A percentile compares a stretch with the other conserved stretches of the same genome.
phyloP scores from a whole-genome alignment of 2,113 vertebrate genomes.

The Lichenostomus cassidix region DNA sequence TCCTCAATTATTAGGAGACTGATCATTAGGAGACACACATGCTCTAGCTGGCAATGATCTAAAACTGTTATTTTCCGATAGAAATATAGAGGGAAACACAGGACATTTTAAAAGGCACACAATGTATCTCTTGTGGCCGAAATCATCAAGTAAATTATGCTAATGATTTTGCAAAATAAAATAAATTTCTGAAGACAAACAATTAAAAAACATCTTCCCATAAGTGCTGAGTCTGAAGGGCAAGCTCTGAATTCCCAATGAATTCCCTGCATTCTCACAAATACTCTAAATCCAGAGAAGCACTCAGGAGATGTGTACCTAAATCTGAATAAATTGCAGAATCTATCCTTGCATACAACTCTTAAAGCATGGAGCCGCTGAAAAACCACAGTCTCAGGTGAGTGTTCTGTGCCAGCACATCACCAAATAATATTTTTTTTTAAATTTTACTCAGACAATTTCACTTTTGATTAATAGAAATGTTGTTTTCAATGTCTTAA shows the following conservation, averaged over 20 bases:
- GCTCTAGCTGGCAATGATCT: background rate
- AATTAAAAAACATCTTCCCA: background rate
- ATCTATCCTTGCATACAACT: background rate
- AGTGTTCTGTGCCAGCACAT: background rate
- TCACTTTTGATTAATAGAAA: background rate
- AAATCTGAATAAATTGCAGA: background rate
- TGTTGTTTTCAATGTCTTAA: background rate
- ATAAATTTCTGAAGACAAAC: background rate
- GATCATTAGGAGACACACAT: background rate
- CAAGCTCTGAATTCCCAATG: background rate
- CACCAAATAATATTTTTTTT: background rate
- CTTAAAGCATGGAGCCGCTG: background rate
- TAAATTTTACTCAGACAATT: background rate
- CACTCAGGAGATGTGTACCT: background rate
- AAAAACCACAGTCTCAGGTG: no score
- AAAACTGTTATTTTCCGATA: background rate
- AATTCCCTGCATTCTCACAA: background rate
- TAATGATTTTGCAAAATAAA: background rate
- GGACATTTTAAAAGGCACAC: background rate
- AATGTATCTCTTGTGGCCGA: background rate
- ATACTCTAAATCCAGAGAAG: background rate
- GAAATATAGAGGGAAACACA: background rate
- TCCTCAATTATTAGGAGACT: background rate
- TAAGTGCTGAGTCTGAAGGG: background rate
- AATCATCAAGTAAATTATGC: background rate